phyloP scores from a whole-genome alignment of 1,140 invertebrate species.

The Drosophila erecta region DNA sequence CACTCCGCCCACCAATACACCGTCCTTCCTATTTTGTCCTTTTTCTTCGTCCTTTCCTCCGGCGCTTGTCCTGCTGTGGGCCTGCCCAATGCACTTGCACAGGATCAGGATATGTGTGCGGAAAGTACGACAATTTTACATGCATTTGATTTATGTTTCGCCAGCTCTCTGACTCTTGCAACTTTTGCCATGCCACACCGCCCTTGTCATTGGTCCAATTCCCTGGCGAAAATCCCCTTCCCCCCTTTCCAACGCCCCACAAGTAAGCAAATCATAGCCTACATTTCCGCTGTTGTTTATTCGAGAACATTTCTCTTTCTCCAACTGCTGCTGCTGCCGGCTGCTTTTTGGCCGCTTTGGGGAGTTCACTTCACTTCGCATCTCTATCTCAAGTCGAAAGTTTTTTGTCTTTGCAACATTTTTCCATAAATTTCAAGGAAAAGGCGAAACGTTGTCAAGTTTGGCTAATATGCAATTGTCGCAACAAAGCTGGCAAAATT shows the following conservation, averaged over 20 bases:
- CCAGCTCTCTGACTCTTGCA: slow-evolving; percentile 23
- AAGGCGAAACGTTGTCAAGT: slow-evolving; percentile 29
- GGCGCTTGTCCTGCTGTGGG: slow-evolving; percentile 30
- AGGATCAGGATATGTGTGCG: slow-evolving; percentile 81
- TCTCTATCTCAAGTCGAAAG: slow-evolving; percentile 17
- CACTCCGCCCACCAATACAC: slow-evolving; percentile 18
- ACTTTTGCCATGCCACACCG: slow-evolving; percentile 41
- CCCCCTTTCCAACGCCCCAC: not conserved
- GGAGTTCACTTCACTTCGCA: slow-evolving; percentile 42
- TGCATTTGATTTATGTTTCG: slow-evolving; percentile 79
- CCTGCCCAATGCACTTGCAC: slow-evolving; percentile 67
- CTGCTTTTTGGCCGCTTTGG: slow-evolving; percentile 17
- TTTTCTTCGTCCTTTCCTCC: slow-evolving; percentile 1
- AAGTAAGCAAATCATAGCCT: slow-evolving; percentile 80
- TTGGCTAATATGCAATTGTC: slow-evolving; percentile 47
- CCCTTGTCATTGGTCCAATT: slow-evolving; percentile 51
- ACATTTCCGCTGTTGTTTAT: slow-evolving; percentile 79
- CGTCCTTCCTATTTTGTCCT: not conserved
- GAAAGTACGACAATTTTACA: slow-evolving; percentile 81
- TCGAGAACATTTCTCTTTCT: slow-evolving; percentile 47
- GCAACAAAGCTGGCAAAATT: slow-evolving; percentile 38
- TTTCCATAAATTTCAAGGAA: slow-evolving; percentile 32
- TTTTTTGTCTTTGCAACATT: slow-evolving; percentile 23
- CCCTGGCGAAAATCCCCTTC: slow-evolving; percentile 7
- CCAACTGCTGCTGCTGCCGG: slow-evolving; percentile 9